phyloP scores from a whole-genome alignment of 2,113 vertebrate species.

The Pluvianellus socialis region DNA sequence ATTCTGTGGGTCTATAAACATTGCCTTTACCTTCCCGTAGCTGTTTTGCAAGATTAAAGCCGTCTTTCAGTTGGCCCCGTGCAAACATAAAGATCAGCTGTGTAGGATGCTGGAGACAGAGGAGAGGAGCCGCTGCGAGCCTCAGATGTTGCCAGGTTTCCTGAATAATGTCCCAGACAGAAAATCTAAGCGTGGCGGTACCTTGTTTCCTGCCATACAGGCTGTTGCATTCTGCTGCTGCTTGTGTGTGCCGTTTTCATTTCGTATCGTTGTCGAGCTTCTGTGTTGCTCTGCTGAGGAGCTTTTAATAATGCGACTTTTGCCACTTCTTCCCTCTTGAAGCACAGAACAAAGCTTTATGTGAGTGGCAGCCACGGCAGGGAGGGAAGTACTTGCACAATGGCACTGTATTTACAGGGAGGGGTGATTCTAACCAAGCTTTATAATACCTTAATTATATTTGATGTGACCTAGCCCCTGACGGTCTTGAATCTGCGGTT shows the following conservation, averaged over 20 bases:
- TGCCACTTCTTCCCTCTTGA: not conserved
- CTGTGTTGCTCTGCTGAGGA: not conserved
- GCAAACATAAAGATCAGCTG: not conserved
- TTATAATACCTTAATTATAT: not conserved
- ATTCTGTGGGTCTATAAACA: too few species aligned
- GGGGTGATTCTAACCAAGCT: not conserved
- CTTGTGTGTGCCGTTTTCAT: rapidly evolving
- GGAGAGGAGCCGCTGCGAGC: not conserved
- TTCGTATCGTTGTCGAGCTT: rapidly evolving
- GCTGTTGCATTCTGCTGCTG: not conserved
- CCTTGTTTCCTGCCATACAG: not conserved
- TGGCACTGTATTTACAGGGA: not conserved
- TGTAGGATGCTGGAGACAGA: not conserved
- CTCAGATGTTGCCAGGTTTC: not conserved
- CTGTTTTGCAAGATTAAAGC: not conserved
- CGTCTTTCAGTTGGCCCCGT: not conserved
- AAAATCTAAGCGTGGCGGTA: not conserved
- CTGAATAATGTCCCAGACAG: not conserved
- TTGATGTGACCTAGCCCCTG: not conserved
- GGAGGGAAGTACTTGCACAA: not conserved
- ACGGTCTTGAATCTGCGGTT: not conserved
- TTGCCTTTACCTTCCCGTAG: not conserved
- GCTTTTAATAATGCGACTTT: not conserved
- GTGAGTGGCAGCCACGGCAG: not conserved
- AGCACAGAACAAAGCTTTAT: not conserved